These are phyloP conservation scores for Cyaniris semiargus DNA, from an alignment of 2,888 invertebrate genomes.

Conservation along the genomic window DNA sequence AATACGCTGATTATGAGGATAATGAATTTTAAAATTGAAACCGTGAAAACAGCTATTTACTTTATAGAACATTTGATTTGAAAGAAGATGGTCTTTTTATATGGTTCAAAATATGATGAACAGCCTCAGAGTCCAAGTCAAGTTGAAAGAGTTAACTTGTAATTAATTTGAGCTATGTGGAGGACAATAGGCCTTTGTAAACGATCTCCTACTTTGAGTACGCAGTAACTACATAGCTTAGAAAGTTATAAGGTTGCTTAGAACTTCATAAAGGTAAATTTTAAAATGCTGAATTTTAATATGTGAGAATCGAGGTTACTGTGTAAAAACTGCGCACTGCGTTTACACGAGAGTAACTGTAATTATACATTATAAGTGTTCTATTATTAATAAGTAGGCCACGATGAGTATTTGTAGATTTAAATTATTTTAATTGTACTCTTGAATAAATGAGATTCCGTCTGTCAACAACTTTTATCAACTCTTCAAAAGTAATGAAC, in stretches of 20 bases:
- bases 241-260: not conserved
- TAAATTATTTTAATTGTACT: conserved; percentile 33
- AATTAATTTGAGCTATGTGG: not conserved
- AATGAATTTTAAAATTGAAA: no score
- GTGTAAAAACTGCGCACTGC: not conserved
- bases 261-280: not conserved
- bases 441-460: conserved; percentile 33
- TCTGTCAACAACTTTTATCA: conserved; percentile 29
- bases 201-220: not conserved
- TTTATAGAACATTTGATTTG: no score
- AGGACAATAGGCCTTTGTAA: not conserved
- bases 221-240: not conserved
- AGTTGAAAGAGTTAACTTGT: no score
- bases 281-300: no score
- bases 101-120: no score
- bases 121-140: no score
- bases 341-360: not conserved
- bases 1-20: no score
- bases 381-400: conserved; percentile 30
- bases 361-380: conserved; percentile 11
- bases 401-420: conserved; percentile 30
- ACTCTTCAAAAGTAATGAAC: conserved; percentile 32
- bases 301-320: not conserved
- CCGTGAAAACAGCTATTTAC: no score
- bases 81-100: no score